Evolutionary conservation across 1,140 invertebrate species (phyloP), one percentile per base, ranked within the genome.

Genomic region (Diploscapter pachys): DNA sequence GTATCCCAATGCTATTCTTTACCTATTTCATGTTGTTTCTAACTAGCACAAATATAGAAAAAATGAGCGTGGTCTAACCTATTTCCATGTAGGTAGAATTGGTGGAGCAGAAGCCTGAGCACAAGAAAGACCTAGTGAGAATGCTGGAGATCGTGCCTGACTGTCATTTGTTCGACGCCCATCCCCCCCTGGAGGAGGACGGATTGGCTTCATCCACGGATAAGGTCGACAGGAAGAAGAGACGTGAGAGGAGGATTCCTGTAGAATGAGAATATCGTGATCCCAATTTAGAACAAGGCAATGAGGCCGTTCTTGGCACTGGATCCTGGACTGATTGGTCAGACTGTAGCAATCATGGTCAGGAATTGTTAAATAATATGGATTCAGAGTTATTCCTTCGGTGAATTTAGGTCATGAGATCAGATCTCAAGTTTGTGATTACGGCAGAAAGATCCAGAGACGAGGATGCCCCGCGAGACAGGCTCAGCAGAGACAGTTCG

Each of bases 171-270:
- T 80, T 80, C 49, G 79, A 80, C 74, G 64, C 77, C 51, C 69
- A 70, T 55, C 79, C 79, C 55, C 79, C 79, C 65, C 72, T 80
- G 69, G 62, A 66, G 56, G 70, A 73, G n/a, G 79, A 80, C 61
- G 77, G 77, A 63, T 63, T 73, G 51, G 77, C 79, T 55, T 76
- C 77, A 49, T 79, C 77, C 9, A 73, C 79, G 4, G 79, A 80
- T 68, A 78, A 78, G 59, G 79, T 76, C n/a, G 73, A 75, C 64
- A 63, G 79, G 57, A 80, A 75, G 64, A 80, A 80, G 68, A 75
- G 79, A 74, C 78, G 76, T 78, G 31, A 65, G 72, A 13, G 9
- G 13, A 11, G 1, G 31, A 50, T 48, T n/a, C 5, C 53, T 4
- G 13, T 66, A 4, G 49, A 4, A n/a, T 8, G 13, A 70, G 31